phyloP scores from a whole-genome alignment of 2,888 invertebrate genomes.

The Archips xylosteana region DNA sequence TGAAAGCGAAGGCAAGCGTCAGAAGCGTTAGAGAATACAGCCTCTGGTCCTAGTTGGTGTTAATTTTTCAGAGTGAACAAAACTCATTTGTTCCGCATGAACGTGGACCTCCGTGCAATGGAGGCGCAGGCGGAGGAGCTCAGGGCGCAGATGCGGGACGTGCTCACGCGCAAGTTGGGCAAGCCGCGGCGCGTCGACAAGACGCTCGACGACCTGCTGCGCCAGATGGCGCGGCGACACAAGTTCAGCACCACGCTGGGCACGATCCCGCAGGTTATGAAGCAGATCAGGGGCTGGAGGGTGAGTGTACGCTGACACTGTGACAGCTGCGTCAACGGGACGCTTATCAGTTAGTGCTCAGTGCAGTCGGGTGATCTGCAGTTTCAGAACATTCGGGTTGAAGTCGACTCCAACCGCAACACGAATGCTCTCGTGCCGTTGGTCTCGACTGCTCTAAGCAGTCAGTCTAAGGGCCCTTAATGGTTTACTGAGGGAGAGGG shows the following conservation, averaged over 20 bases:
- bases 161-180: constrained; percentile 74
- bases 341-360: too few species aligned
- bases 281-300: constrained; percentile 70
- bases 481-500: constrained; percentile 68
- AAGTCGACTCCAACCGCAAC: too few species aligned
- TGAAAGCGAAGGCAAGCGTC: too few species aligned
- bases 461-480: constrained; percentile 53
- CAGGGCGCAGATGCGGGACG: constrained; percentile 79
- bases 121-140: constrained; percentile 83
- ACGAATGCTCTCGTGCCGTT: too few species aligned
- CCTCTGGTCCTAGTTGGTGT: too few species aligned
- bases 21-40: too few species aligned
- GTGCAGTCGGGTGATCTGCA: too few species aligned
- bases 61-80: constrained; percentile 84
- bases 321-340: too few species aligned
- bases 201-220: constrained; percentile 73
- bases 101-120: constrained; percentile 89
- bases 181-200: constrained; percentile 72
- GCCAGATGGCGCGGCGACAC: constrained; percentile 75
- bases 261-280: constrained; percentile 60
- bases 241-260: constrained; percentile 68
- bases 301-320: constrained; percentile 50
- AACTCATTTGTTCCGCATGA: constrained; percentile 89
- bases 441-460: too few species aligned
- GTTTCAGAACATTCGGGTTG: too few species aligned